Percentiles rank a stretch among this genome's conserved stretches.
phyloP scores from a whole-genome alignment of 2,113 vertebrate species.

The Tamias sibiricus region DNA sequence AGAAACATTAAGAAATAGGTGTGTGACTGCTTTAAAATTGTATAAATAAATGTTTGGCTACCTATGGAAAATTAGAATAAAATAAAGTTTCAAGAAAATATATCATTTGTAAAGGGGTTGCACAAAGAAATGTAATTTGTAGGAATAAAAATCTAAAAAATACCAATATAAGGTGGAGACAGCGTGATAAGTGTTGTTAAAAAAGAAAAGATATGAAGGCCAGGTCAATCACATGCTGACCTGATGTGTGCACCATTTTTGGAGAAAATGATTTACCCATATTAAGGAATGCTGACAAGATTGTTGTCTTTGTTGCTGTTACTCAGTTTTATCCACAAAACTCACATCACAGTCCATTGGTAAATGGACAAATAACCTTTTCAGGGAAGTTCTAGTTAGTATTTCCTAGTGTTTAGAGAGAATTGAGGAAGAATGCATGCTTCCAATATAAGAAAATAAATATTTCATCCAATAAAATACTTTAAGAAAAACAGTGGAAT shows the following conservation, averaged over 20 bases:
- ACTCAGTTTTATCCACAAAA: neutral
- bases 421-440: neutral
- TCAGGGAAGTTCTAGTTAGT: neutral
- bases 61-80: neutral
- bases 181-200: neutral
- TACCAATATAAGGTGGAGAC: no score
- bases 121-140: neutral
- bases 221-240: fast-evolving
- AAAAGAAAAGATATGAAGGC: fast-evolving
- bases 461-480: neutral
- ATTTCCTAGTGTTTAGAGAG: neutral
- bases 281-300: neutral
- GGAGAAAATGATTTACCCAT: fast-evolving
- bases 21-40: neutral
- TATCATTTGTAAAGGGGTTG: neutral
- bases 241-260: fast-evolving
- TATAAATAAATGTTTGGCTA: neutral
- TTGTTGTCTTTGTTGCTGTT: no score
- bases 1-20: neutral
- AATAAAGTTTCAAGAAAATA: neutral
- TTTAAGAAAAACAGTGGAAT: neutral
- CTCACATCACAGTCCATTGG: neutral
- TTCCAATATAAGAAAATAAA: neutral
- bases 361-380: neutral
- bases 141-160: neutral